Evolutionary conservation across 64 coral and sea anemone species (phyloP).

Genomic region (Platygyra sinensis): DNA sequence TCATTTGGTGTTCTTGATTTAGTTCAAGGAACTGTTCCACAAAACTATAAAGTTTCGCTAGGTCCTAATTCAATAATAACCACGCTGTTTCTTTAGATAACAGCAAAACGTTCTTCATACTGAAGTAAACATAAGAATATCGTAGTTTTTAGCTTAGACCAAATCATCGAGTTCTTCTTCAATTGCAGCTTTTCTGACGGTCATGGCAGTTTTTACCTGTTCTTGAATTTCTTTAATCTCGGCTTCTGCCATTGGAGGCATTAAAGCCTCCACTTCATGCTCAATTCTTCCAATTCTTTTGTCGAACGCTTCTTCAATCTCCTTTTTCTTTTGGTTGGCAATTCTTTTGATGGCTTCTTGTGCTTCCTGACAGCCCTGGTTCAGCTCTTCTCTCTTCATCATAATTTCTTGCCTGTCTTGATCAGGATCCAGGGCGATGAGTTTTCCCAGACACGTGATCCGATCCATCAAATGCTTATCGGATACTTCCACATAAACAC

Average conservation of each 20-base stretch:
- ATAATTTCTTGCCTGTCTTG: conserved; percentile 12
- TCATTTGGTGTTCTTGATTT: too few species aligned
- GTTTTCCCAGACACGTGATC: conserved; percentile 51
- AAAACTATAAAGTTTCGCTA: too few species aligned
- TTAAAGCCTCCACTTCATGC: conserved; percentile 11
- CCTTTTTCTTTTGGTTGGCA: conserved; percentile 24
- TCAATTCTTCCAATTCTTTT: conserved; percentile 58
- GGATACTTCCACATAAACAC: conserved; percentile 53
- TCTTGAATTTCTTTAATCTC: too few species aligned
- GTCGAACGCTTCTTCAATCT: conserved; percentile 44
- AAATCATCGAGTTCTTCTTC: too few species aligned
- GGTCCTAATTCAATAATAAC: too few species aligned
- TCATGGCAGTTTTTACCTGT: too few species aligned
- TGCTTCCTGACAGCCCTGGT: conserved; percentile 5
- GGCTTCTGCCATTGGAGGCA: neutral
- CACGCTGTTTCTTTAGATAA: too few species aligned
- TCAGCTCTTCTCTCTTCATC: conserved; percentile 23
- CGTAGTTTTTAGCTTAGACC: too few species aligned
- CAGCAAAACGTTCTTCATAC: too few species aligned
- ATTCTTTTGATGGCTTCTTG: conserved; percentile 30
- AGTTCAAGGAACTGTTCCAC: too few species aligned
- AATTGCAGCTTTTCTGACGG: too few species aligned
- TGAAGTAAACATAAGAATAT: neutral
- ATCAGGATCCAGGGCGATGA: conserved; percentile 52
- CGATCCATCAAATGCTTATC: conserved; percentile 55